These are phyloP conservation scores for Leiothrix lutea DNA, from an alignment of 2,113 vertebrate species.

Conservation along the genomic window DNA sequence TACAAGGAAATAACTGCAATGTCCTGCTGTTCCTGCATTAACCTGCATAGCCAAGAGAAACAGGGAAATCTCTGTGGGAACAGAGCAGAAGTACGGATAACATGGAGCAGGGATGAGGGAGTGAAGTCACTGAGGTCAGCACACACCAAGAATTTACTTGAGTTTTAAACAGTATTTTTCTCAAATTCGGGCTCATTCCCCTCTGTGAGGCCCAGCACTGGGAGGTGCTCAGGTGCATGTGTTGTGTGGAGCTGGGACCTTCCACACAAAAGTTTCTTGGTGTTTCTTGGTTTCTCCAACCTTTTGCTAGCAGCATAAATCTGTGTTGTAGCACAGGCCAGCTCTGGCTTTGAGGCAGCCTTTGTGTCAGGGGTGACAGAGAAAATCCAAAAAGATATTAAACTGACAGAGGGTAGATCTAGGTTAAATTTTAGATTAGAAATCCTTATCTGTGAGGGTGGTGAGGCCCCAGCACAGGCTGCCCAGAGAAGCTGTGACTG, in stretches of 20 bases:
- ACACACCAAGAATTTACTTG: fast-evolving
- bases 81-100: fast-evolving
- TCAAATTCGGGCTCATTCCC: background rate
- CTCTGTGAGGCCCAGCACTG: fast-evolving
- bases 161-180: background rate
- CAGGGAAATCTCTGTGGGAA: background rate
- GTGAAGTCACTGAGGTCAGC: background rate
- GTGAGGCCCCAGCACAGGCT: fast-evolving
- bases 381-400: background rate
- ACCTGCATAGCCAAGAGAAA: background rate
- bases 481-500: background rate
- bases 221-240: background rate
- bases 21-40: background rate
- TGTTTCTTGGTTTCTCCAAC: background rate
- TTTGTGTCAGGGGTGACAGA: background rate
- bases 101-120: background rate
- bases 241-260: background rate
- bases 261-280: background rate
- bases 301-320: background rate
- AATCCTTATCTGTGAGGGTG: background rate
- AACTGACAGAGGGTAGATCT: background rate
- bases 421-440: background rate
- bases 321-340: background rate
- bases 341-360: background rate
- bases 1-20: background rate